These are phyloP conservation scores for Hemitrygon akajei DNA, from an alignment of 2,797 vertebrate genomes.

Conservation along the genomic window DNA sequence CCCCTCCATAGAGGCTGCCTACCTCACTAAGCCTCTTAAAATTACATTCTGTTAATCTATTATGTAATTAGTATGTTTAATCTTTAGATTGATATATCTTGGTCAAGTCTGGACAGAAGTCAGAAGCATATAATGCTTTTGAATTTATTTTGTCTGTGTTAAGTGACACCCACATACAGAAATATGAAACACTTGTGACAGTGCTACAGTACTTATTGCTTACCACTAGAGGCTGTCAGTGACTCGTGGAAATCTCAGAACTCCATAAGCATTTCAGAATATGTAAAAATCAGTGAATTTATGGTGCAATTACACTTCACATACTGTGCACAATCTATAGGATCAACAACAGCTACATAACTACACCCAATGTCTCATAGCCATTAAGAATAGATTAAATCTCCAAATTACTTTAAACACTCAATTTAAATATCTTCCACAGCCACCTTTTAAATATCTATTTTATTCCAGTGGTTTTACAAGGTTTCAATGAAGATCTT, in stretches of 20 bases:
- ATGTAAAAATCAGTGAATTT: not conserved
- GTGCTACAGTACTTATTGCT: not conserved
- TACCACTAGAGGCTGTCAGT: not conserved
- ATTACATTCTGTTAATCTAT: not conserved
- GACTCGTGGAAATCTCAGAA: not conserved
- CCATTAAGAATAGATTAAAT: not conserved
- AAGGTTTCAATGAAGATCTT: not conserved
- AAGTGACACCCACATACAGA: not conserved
- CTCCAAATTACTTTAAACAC: not conserved
- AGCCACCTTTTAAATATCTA: no score
- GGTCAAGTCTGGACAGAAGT: not conserved
- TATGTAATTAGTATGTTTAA: not conserved
- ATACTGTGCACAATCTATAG: not conserved
- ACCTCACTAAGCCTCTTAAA: no score
- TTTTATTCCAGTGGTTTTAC: not conserved
- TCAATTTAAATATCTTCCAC: not conserved
- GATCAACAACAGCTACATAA: not conserved
- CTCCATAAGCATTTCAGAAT: not conserved
- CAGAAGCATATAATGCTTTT: not conserved
- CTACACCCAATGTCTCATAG: not conserved
- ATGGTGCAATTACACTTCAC: not conserved
- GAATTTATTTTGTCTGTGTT: not conserved
- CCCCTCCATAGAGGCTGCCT: no score
- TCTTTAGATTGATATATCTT: not conserved
- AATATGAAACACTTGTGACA: no score